phyloP scores from a whole-genome alignment of 2,888 invertebrate species.

The Ormia ochracea region DNA sequence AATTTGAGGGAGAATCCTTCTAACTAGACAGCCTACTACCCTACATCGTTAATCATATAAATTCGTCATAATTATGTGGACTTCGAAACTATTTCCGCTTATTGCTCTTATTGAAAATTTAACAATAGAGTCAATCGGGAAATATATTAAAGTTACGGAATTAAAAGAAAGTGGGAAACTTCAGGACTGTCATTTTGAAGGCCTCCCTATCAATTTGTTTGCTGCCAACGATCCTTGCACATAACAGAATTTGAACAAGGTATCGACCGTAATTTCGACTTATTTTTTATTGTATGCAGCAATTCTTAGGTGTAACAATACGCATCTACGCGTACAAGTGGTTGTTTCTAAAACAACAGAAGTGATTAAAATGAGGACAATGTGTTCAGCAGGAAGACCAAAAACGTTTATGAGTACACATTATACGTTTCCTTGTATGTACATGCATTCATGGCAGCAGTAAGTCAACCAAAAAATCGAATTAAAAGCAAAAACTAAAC shows the following conservation, averaged over 20 bases:
- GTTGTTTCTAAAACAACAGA: neutral
- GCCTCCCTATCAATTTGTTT: conserved; percentile 62
- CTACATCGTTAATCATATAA: too few species aligned
- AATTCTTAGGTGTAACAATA: neutral
- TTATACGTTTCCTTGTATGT: neutral
- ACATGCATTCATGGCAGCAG: neutral
- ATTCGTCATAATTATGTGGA: too few species aligned
- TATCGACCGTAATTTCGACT: conserved; percentile 72
- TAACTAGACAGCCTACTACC: too few species aligned
- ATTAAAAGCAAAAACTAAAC: conserved; percentile 12
- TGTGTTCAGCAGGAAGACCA: neutral
- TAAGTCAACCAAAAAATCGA: neutral
- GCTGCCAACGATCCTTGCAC: conserved; percentile 62
- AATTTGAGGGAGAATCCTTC: too few species aligned
- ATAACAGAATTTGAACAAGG: conserved; percentile 76
- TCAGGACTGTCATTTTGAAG: too few species aligned
- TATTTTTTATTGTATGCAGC: conserved; percentile 65
- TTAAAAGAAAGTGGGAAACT: too few species aligned
- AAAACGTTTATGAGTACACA: neutral
- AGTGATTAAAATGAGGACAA: conserved; percentile 7
- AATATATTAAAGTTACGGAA: too few species aligned
- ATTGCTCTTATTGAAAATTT: too few species aligned
- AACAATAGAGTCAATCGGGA: too few species aligned
- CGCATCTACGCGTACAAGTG: neutral
- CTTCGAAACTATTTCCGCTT: too few species aligned